These are phyloP conservation scores for Apamea monoglypha DNA, from an alignment of 2,888 invertebrate species.

Conservation along the genomic window DNA sequence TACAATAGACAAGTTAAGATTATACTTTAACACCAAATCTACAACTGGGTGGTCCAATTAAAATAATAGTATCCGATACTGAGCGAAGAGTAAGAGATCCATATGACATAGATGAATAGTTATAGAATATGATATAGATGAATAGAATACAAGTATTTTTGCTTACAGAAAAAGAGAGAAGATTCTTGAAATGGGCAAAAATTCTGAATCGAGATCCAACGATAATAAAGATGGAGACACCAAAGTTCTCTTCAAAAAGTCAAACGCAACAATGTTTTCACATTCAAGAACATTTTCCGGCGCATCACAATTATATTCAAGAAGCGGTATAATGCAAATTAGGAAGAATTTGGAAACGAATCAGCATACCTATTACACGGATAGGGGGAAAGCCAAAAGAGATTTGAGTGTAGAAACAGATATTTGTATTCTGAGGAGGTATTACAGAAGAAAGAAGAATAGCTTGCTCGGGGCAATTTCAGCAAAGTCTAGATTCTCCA, in stretches of 20 bases:
- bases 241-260: constrained; percentile 79
- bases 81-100: constrained; percentile 19
- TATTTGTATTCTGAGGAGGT: constrained; percentile 79
- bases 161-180: constrained; percentile 81
- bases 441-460: constrained; percentile 75
- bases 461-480: constrained; percentile 67
- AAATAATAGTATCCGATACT: neutral
- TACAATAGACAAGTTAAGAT: neutral
- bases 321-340: constrained; percentile 70
- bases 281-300: constrained; percentile 78
- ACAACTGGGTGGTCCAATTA: neutral
- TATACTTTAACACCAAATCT: neutral
- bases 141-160: constrained; percentile 84
- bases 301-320: constrained; percentile 72
- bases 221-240: constrained; percentile 66
- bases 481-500: constrained; percentile 75
- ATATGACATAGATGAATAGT: constrained; percentile 27
- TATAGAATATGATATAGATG: constrained; percentile 70
- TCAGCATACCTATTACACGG: constrained; percentile 66
- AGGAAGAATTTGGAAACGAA: constrained; percentile 72
- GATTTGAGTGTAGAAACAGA: constrained; percentile 85
- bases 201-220: constrained; percentile 55
- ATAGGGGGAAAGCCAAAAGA: constrained; percentile 75
- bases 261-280: constrained; percentile 72
- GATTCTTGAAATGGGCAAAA: constrained; percentile 75